Evolutionary conservation across 2,888 invertebrate genomes (phyloP).

Genomic region (Doris montereyensis): DNA sequence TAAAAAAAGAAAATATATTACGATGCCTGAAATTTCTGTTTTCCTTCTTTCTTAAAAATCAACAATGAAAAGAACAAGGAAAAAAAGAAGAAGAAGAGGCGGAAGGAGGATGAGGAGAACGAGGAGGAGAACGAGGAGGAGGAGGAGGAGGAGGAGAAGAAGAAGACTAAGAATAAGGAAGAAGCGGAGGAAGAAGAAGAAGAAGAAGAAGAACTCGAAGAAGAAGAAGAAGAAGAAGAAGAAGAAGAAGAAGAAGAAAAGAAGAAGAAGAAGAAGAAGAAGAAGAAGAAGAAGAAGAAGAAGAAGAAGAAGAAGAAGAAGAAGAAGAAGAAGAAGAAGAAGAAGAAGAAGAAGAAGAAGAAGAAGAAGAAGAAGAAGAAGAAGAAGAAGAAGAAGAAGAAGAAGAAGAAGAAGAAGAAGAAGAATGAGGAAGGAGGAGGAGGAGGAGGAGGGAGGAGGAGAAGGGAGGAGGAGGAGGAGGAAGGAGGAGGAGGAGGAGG

Average conservation of each 20-base stretch:
- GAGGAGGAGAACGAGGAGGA: neutral
- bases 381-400: neutral
- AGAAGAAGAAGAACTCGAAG: neutral
- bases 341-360: neutral
- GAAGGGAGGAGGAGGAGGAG: neutral
- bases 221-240: neutral
- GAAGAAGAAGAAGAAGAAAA: neutral
- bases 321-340: neutral
- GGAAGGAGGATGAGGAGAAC: neutral
- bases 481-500: neutral
- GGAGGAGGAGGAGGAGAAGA: neutral
- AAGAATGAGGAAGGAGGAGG: neutral
- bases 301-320: slow-evolving; percentile 16
- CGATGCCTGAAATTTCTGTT: too few species aligned
- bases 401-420: neutral
- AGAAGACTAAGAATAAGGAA: neutral
- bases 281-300: neutral
- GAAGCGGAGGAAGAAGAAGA: neutral
- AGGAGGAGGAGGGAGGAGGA: neutral
- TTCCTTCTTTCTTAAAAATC: too few species aligned
- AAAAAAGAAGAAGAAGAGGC: neutral
- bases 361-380: neutral
- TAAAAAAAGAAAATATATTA: too few species aligned
- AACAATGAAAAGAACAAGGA: neutral
- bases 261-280: neutral